These are phyloP conservation scores for Pachyramphus minor DNA, from an alignment of 2,113 vertebrate genomes.

Conservation along the genomic window DNA sequence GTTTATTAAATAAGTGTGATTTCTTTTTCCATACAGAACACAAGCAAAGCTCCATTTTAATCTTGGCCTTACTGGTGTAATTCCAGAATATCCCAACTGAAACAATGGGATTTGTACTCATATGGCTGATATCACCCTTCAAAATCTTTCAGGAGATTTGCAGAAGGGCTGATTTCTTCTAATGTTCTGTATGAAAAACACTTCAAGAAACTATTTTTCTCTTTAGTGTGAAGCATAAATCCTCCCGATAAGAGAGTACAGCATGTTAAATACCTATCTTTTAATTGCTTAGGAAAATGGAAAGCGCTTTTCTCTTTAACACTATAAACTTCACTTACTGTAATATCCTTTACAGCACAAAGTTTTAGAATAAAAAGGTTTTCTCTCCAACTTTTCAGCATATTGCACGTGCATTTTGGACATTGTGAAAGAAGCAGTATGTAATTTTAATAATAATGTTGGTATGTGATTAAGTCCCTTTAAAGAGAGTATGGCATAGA, in stretches of 20 bases:
- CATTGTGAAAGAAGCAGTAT: not conserved
- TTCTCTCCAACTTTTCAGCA: not conserved
- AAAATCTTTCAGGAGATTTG: not conserved
- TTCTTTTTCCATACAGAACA: conserved; percentile 67
- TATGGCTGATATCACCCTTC: not conserved
- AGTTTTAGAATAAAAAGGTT: conserved; percentile 11
- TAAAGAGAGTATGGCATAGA: conserved; percentile 43
- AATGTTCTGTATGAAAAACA: conserved; percentile 68
- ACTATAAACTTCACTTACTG: not conserved
- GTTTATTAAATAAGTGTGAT: conserved; percentile 25
- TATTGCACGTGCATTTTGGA: not conserved
- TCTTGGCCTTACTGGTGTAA: not conserved
- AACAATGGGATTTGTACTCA: not conserved
- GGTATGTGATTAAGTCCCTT: conserved; percentile 6
- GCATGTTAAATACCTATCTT: conserved; percentile 39
- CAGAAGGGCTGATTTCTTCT: not conserved
- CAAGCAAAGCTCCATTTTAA: not conserved
- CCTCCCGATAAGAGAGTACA: not conserved
- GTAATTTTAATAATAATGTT: conserved; percentile 11
- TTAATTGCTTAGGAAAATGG: conserved; percentile 29
- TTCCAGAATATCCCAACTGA: not conserved
- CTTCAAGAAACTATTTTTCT: not conserved
- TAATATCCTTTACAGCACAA: not conserved
- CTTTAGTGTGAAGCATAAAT: not conserved
- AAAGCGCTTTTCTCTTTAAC: conserved; percentile 35